These are phyloP conservation scores for Argyresthia goedartella DNA, from an alignment of 2,888 invertebrate species.

Conservation along the genomic window DNA sequence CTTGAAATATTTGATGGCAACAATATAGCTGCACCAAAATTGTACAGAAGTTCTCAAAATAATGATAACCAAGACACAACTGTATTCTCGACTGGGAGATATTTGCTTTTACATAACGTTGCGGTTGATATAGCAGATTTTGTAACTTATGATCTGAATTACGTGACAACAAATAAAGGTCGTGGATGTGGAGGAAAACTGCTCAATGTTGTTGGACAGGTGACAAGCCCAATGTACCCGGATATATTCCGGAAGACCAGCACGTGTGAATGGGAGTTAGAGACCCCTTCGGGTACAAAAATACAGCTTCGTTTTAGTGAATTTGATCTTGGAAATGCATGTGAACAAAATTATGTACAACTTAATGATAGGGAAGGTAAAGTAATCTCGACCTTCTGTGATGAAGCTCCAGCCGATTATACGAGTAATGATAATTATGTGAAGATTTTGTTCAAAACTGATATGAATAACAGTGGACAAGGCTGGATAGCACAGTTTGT, in stretches of 20 bases:
- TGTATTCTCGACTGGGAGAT: constrained; percentile 78
- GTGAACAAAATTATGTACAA: constrained; percentile 75
- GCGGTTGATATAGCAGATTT: constrained; percentile 25
- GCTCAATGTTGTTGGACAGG: constrained; percentile 30
- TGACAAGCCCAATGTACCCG: constrained; percentile 55
- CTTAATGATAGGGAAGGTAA: constrained; percentile 64
- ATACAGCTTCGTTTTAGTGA: constrained; percentile 39
- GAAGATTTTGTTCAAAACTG: constrained; percentile 74
- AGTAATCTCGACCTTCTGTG: constrained; percentile 52
- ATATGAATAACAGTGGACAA: constrained; percentile 77
- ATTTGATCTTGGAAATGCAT: constrained; percentile 76
- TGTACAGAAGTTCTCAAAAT: no score
- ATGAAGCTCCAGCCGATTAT: constrained; percentile 71
- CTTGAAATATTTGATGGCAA: constrained; percentile 55
- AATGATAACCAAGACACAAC: constrained; percentile 18
- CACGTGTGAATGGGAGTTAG: constrained; percentile 51
- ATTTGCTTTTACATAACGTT: constrained; percentile 69
- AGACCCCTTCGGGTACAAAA: constrained; percentile 38
- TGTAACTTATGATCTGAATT: constrained; percentile 37
- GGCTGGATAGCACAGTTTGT: constrained; percentile 74
- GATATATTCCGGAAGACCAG: constrained; percentile 33
- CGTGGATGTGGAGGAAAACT: constrained; percentile 51
- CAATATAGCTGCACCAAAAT: constrained; percentile 15
- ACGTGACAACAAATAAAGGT: constrained; percentile 43
- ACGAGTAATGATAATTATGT: constrained; percentile 66